Conservation (phyloP, 1,140 invertebrate genomes). For the Drosophila lini region DNA sequence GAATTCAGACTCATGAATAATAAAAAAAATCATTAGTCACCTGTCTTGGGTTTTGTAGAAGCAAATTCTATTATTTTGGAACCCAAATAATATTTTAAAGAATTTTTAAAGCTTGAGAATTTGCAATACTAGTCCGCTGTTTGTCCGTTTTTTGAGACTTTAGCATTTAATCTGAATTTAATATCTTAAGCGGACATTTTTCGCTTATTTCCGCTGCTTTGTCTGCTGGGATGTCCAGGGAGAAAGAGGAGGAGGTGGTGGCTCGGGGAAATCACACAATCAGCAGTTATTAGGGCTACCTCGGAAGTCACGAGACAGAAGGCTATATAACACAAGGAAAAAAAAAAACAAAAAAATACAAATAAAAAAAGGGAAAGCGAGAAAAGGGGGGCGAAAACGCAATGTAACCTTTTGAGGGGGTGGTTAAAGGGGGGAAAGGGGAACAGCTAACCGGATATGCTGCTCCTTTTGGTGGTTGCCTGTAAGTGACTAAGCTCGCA, state of each 20-base stretch:
- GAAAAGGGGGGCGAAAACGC: constrained; percentile 5
- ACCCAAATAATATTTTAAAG: too few relatives aligned
- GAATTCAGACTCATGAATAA: too few relatives aligned
- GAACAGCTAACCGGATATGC: constrained; percentile 17
- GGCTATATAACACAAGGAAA: constrained; percentile 13
- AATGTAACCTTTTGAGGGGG: background rate
- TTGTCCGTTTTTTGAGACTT: too few relatives aligned
- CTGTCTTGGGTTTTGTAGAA: too few relatives aligned
- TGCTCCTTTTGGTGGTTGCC: constrained; percentile 13
- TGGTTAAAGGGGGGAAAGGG: constrained; percentile 1
- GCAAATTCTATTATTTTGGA: too few relatives aligned
- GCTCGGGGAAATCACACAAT: constrained; percentile 71
- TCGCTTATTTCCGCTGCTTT: too few relatives aligned
- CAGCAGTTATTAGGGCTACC: constrained; percentile 78
- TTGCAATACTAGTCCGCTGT: too few relatives aligned
- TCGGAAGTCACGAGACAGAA: constrained; percentile 71
- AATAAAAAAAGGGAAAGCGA: background rate
- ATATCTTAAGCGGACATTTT: too few relatives aligned
- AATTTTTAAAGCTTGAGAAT: too few relatives aligned
- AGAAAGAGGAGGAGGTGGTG: constrained; percentile 1
- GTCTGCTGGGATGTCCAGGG: constrained; percentile 11
- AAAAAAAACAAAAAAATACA: background rate
- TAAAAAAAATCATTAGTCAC: too few relatives aligned
- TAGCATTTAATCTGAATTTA: too few relatives aligned
- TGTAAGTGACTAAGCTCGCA: constrained; percentile 64